Percentiles rank a stretch among this genome's conserved stretches.
These are phyloP conservation scores for Pseudorasbora parva DNA, from an alignment of 2,113 vertebrate species.

Conservation along the genomic window DNA sequence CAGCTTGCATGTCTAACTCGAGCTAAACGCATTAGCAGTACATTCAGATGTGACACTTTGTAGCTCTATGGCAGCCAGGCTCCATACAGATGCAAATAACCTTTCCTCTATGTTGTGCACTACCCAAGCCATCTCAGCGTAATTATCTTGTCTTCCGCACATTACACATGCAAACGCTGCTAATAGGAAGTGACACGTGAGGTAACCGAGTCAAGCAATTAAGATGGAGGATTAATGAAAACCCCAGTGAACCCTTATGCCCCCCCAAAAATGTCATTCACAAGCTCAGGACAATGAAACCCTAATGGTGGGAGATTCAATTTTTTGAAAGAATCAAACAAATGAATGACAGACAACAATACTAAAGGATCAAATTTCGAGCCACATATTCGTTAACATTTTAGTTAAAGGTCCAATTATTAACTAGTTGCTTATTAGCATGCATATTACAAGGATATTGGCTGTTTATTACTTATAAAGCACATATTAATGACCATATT, in stretches of 20 bases:
- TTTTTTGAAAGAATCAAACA: slow-evolving; percentile 18
- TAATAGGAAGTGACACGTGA: slow-evolving; percentile 64
- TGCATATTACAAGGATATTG: too few relatives aligned
- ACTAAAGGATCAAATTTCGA: background rate
- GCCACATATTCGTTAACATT: background rate
- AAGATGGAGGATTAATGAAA: slow-evolving; percentile 69
- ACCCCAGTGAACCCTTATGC: slow-evolving; percentile 59
- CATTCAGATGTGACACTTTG: slow-evolving; percentile 29
- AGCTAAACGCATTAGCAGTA: slow-evolving; percentile 22
- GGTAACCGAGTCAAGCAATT: slow-evolving; percentile 64
- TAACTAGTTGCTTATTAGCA: too few relatives aligned
- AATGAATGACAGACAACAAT: background rate
- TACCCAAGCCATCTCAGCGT: slow-evolving; percentile 51
- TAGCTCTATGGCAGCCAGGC: slow-evolving; percentile 22
- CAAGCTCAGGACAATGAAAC: slow-evolving; percentile 36
- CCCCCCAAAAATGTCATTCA: slow-evolving; percentile 59
- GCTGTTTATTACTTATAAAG: too few relatives aligned
- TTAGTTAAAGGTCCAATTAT: too few relatives aligned
- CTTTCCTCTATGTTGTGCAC: slow-evolving; percentile 50
- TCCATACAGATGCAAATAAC: slow-evolving; percentile 57
- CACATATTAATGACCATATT: too few relatives aligned
- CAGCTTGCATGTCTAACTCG: background rate
- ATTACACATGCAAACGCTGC: slow-evolving; percentile 64
- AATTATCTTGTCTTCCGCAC: slow-evolving; percentile 73
- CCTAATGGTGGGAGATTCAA: background rate